These are phyloP conservation scores for Cerastis leucographa DNA, from an alignment of 2,888 invertebrate genomes.

Conservation along the genomic window DNA sequence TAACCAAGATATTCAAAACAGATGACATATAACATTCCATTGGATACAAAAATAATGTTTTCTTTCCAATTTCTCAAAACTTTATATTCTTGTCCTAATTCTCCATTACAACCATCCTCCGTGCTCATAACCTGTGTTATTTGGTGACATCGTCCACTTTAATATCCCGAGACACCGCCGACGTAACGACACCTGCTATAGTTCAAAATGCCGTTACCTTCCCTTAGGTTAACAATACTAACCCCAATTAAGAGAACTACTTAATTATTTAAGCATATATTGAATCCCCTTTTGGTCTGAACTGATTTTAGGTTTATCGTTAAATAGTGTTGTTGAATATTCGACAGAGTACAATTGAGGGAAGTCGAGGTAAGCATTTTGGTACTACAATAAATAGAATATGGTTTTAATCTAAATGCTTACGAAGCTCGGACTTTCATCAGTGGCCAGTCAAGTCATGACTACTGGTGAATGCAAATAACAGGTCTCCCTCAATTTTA, in stretches of 20 bases:
- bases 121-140: constrained; percentile 25
- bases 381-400: not conserved
- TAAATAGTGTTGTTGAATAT: not conserved
- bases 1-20: no score
- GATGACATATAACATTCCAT: not conserved
- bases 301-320: constrained; percentile 19
- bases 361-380: not conserved
- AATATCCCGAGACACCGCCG: constrained; percentile 60
- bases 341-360: not conserved
- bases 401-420: not conserved
- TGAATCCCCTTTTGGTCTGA: constrained; percentile 12
- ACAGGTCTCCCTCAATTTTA: not conserved
- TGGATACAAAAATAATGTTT: not conserved
- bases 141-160: constrained; percentile 48
- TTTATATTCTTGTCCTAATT: not conserved
- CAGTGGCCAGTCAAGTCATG: not conserved
- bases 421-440: no score
- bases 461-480: not conserved
- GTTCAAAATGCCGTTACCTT: constrained; percentile 60
- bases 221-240: constrained; percentile 45
- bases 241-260: constrained; percentile 42
- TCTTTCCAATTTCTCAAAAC: not conserved
- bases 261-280: constrained; percentile 39
- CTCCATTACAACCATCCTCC: constrained; percentile 12
- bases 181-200: constrained; percentile 63